Percentiles rank a stretch among this genome's conserved stretches.
These are phyloP conservation scores for Lepus europaeus DNA, from an alignment of 2,113 vertebrate genomes.

Conservation along the genomic window DNA sequence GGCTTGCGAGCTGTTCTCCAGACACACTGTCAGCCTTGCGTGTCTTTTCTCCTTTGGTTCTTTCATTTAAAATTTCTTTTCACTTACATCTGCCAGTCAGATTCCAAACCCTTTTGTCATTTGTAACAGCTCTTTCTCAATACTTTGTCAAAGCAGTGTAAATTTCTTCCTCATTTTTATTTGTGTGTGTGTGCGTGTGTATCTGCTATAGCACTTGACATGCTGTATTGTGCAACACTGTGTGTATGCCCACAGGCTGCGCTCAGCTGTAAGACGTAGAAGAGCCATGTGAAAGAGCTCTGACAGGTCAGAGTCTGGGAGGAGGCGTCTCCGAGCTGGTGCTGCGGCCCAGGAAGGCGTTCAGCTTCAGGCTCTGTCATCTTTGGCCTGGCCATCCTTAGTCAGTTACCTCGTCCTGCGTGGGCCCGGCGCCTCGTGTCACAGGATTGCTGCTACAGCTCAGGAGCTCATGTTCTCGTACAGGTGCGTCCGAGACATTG, in stretches of 20 bases:
- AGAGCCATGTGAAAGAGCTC: constrained; percentile 7
- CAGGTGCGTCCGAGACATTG: no score
- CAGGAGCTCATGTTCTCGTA: no score
- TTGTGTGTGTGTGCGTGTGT: background rate
- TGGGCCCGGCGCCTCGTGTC: background rate
- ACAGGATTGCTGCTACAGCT: background rate
- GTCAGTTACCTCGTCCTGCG: background rate
- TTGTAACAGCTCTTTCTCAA: background rate
- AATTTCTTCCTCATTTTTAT: background rate
- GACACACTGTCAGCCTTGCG: background rate
- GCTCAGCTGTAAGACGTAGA: background rate
- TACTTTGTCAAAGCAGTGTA: background rate
- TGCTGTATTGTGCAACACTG: background rate
- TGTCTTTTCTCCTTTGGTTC: background rate
- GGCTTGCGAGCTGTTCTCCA: background rate
- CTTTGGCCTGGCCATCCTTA: background rate
- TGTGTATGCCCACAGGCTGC: background rate
- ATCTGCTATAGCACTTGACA: background rate
- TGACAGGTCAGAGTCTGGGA: background rate
- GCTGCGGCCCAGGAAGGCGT: background rate
- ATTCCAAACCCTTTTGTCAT: background rate
- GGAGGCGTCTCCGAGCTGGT: background rate
- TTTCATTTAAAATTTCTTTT: constrained; percentile 44
- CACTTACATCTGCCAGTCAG: background rate
- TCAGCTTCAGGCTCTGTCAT: background rate